Base-by-base conservation (phyloP, 2,113 vertebrate genomes). In the Passer montanus region DNA sequence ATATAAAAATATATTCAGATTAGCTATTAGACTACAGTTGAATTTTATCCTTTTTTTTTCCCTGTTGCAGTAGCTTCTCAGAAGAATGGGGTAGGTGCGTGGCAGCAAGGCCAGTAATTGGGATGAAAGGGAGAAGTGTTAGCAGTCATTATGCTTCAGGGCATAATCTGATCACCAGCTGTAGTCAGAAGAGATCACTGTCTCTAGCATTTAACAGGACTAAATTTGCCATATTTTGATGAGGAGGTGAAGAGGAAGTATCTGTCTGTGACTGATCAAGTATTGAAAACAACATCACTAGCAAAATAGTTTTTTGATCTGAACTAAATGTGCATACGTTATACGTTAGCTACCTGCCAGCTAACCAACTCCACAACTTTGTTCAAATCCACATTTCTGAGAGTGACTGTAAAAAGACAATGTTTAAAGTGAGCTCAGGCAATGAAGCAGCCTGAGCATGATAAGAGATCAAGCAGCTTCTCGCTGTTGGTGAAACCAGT, bases 81-180 rank as follows among this genome's bases (percentile, higher is more conserved):
- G 68, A 95, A 90, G 88, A 70, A 55, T 19, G 18, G n/a, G 19
- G 46, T 94, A 85, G 82, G 39, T 91, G 4, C 3, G 1, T 44
- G 41, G 64, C 52, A 86, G 85, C 67, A 58, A 88, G 75, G 72
- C 68, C 92, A 89, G 52, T 95, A 95, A 92, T 23, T 92, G 81
- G 76, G 81, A 93, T 93, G 82, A 95, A 96, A 94, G 70, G 37
- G 82, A 87, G 86, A 95, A 95, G 84, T 74, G 90, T 93, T 91
- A 88, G 89, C 72, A 94, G 82, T 86, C 87, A 68, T 95, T 93
- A 66, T 93, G 96, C 95, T 96, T 95, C 90, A 88, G 97, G 95
- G 95, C 95, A 95, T 89, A 97, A 97, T 95, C 81, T 96, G 95
- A 97, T 97, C 94, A 93, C 84, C 95, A 97, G 94, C 87, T 96